Evolutionary conservation across 2,888 invertebrate species (phyloP).

Genomic region (Acleris literana): DNA sequence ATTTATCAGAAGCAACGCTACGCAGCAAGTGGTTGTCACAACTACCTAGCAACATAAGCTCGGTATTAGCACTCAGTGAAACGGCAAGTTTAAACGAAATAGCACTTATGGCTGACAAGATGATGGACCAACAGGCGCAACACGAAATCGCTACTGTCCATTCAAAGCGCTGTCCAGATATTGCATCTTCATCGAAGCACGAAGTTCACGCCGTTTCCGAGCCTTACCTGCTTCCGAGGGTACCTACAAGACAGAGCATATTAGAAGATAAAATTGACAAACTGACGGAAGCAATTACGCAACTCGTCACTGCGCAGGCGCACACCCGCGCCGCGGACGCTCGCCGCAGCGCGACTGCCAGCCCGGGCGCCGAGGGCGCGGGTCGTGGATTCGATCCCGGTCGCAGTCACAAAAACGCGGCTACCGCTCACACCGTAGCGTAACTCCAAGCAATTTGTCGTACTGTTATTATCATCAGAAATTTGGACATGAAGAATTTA

Average conservation of each 20-base stretch:
- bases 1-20: slow-evolving; percentile 10
- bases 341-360: neutral
- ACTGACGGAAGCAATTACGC: neutral
- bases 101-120: slow-evolving; percentile 1
- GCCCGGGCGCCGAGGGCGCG: neutral
- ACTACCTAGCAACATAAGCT: slow-evolving; percentile 11
- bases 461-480: neutral
- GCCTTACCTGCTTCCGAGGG: neutral
- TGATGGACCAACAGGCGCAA: slow-evolving; percentile 6
- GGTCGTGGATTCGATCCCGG: neutral
- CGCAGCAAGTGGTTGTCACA: slow-evolving; percentile 9
- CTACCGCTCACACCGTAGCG: neutral
- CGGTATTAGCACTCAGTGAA: neutral
- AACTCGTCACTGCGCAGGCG: neutral
- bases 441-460: neutral
- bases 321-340: neutral
- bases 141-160: neutral
- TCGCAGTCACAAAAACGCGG: neutral
- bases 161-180: neutral
- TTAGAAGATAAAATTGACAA: neutral
- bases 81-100: neutral
- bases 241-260: neutral
- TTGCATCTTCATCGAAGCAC: neutral
- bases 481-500: neutral
- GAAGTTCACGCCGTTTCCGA: neutral